phyloP scores from a whole-genome alignment of 2,113 vertebrate species.

The Phrynocephalus versicolor region DNA sequence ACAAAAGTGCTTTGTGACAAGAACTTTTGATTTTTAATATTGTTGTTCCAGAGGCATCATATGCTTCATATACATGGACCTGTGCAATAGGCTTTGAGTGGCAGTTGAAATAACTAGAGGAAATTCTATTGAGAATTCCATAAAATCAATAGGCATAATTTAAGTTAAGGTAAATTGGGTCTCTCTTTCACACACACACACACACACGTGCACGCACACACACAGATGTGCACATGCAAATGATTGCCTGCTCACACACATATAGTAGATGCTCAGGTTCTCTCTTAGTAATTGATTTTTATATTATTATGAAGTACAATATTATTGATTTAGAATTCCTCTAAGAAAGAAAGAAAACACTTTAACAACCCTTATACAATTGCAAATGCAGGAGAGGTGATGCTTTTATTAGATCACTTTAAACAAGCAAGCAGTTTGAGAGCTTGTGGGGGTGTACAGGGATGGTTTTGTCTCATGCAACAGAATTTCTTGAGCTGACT shows the following conservation, averaged over 20 bases:
- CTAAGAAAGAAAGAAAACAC: slow-evolving; percentile 38
- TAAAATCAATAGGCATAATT: slow-evolving; percentile 63
- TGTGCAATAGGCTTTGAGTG: slow-evolving; percentile 39
- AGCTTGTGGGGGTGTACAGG: background rate
- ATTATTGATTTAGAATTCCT: slow-evolving; percentile 71
- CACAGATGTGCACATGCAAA: too few species aligned
- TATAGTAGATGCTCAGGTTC: too few species aligned
- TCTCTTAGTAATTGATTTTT: slow-evolving; percentile 73
- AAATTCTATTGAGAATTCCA: slow-evolving; percentile 48
- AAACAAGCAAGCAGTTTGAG: background rate
- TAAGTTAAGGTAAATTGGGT: slow-evolving; percentile 39
- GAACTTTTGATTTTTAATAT: too few species aligned
- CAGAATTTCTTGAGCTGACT: too few species aligned
- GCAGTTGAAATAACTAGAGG: slow-evolving; percentile 46
- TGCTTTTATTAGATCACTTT: too few species aligned
- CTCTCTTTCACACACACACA: background rate
- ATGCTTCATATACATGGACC: too few species aligned
- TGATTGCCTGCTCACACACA: too few species aligned
- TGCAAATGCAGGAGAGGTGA: slow-evolving; percentile 38
- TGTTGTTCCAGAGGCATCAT: too few species aligned
- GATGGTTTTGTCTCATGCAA: background rate
- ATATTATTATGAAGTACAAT: slow-evolving; percentile 64
- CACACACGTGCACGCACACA: background rate
- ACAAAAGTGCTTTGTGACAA: too few species aligned
- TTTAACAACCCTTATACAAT: slow-evolving; percentile 44